Evolutionary conservation across 1,140 invertebrate species (phyloP).

Genomic region (Brachionus rotundiformis): DNA sequence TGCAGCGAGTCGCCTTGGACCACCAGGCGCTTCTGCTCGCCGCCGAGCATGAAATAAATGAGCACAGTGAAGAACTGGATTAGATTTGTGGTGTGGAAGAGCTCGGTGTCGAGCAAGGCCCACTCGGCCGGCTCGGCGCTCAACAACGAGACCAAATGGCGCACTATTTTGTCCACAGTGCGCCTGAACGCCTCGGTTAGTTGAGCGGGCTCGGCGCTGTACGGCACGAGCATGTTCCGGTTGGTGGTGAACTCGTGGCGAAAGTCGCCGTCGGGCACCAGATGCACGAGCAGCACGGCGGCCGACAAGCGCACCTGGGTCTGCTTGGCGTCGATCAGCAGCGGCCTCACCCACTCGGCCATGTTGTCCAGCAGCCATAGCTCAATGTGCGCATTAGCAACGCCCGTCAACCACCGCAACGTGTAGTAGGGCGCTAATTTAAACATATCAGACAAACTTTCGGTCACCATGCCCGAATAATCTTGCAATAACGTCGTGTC

Average conservation of each 20-base stretch:
- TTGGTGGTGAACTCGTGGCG: neutral
- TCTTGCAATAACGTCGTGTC: neutral
- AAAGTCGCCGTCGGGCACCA: neutral
- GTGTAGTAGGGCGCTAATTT: neutral
- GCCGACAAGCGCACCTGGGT: slow-evolving; percentile 5
- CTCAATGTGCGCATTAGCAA: neutral
- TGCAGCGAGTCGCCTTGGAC: neutral
- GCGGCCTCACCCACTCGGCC: neutral
- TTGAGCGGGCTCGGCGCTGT: neutral
- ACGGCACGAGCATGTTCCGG: slow-evolving; percentile 17
- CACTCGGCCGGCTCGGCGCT: neutral
- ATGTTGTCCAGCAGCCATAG: slow-evolving; percentile 17
- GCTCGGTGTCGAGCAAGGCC: neutral
- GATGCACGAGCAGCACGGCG: neutral
- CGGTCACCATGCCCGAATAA: neutral
- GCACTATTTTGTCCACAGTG: neutral
- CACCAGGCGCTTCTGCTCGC: neutral
- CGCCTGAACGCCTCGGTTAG: neutral
- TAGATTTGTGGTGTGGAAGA: neutral
- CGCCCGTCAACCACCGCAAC: neutral
- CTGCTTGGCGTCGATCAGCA: neutral
- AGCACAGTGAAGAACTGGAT: slow-evolving; percentile 42
- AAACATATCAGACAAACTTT: neutral
- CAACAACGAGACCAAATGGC: neutral
- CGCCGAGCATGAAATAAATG: neutral